Evolutionary conservation across 1,140 invertebrate genomes (phyloP).

Genomic region (Callitettix versicolor): DNA sequence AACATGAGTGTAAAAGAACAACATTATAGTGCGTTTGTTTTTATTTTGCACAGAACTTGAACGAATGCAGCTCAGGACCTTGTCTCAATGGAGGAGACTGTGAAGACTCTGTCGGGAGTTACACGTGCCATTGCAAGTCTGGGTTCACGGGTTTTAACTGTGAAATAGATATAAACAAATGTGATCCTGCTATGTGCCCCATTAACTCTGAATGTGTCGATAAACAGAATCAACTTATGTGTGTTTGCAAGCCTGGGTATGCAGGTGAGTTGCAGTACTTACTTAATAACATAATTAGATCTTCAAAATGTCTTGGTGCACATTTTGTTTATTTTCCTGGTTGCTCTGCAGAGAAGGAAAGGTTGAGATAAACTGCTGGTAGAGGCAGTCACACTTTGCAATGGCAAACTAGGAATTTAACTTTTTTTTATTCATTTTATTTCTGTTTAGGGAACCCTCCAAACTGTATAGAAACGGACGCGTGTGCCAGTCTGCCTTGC

Average conservation of each 20-base stretch:
- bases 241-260: conserved; percentile 70
- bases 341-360: too few species aligned
- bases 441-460: conserved; percentile 33
- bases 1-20: too few species aligned
- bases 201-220: conserved; percentile 76
- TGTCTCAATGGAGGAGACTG: conserved; percentile 73
- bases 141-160: conserved; percentile 69
- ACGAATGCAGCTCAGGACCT: conserved; percentile 65
- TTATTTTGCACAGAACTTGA: conserved; percentile 64
- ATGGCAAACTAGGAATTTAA: conserved; percentile 5
- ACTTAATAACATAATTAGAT: neutral
- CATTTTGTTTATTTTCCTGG: too few species aligned
- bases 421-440: conserved; percentile 8
- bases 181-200: conserved; percentile 68
- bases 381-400: too few species aligned
- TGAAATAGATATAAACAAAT: conserved; percentile 76
- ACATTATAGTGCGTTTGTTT: too few species aligned
- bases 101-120: conserved; percentile 50
- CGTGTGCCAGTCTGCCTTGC: conserved; percentile 47
- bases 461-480: conserved; percentile 50
- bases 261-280: conserved; percentile 47
- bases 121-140: conserved; percentile 60
- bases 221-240: conserved; percentile 73
- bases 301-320: neutral
- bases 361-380: too few species aligned